These are phyloP conservation scores for Phylloscopus trochilus DNA, from an alignment of 2,113 vertebrate genomes.

Conservation along the genomic window DNA sequence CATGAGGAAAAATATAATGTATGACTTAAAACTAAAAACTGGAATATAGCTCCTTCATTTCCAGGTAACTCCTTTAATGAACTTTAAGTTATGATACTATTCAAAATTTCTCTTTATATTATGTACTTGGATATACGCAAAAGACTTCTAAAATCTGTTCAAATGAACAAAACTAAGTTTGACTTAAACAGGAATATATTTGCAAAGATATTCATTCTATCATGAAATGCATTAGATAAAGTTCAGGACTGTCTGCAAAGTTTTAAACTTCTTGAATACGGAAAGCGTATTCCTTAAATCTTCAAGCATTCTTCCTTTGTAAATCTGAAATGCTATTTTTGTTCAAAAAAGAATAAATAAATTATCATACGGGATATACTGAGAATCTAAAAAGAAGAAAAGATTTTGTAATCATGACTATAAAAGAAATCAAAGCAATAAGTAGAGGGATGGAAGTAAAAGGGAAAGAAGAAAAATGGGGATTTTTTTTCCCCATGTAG, in stretches of 20 bases:
- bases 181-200: background rate
- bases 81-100: background rate
- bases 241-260: background rate
- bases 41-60: background rate
- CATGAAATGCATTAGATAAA: background rate
- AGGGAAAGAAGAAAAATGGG: background rate
- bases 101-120: background rate
- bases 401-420: background rate
- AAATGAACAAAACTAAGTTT: background rate
- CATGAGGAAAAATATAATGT: background rate
- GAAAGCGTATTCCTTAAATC: background rate
- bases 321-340: background rate
- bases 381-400: background rate
- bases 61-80: background rate
- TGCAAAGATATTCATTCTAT: background rate
- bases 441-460: background rate
- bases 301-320: background rate
- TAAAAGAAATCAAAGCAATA: background rate
- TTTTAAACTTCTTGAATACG: background rate
- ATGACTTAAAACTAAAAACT: background rate
- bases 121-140: background rate
- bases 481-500: background rate
- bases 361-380: background rate
- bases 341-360: background rate
- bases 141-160: background rate